Evolutionary conservation across 2,888 invertebrate species (phyloP).

Genomic region (Unio delphinus): DNA sequence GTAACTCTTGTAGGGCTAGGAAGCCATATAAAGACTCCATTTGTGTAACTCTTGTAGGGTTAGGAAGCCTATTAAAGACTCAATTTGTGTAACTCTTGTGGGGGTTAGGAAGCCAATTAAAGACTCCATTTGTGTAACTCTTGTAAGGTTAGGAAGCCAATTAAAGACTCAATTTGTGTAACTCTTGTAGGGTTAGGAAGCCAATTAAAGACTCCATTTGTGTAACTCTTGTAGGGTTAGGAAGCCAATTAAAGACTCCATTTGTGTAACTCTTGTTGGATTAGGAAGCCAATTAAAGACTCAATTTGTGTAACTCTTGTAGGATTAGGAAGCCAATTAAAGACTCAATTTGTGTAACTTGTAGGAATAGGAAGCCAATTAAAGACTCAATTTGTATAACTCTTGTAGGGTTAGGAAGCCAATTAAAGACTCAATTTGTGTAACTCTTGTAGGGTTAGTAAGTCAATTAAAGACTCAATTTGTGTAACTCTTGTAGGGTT

Average conservation of each 20-base stretch:
- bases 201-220: neutral
- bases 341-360: neutral
- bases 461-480: too few species aligned
- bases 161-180: neutral
- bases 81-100: too few species aligned
- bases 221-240: too few species aligned
- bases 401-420: too few species aligned
- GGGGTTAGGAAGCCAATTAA: neutral
- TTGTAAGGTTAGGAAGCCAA: too few species aligned
- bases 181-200: too few species aligned
- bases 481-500: too few species aligned
- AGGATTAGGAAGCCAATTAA: neutral
- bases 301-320: too few species aligned
- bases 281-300: neutral
- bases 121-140: neutral
- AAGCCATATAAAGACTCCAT: neutral
- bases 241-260: neutral
- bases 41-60: too few species aligned
- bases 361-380: neutral
- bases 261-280: too few species aligned
- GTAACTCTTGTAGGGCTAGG: too few species aligned
- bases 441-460: too few species aligned
- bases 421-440: neutral
- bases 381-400: neutral
- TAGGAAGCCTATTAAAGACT: neutral